A percentile compares a stretch with the other conserved stretches of the same genome.
phyloP scores from a whole-genome alignment of 2,113 vertebrate species.

The Willisornis vidua region DNA sequence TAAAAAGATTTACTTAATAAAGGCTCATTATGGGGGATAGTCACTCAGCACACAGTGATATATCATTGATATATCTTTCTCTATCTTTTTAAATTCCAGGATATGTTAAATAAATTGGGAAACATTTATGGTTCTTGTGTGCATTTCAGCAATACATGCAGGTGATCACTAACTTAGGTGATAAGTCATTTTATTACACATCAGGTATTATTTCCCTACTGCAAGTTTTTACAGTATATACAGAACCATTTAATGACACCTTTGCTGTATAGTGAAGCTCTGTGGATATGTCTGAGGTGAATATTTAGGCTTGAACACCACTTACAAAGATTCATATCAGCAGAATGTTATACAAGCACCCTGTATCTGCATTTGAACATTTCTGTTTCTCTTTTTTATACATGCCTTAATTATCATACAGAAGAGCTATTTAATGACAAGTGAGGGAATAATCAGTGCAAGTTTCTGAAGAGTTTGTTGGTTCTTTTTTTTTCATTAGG shows the following conservation, averaged over 20 bases:
- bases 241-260: background rate
- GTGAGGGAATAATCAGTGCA: background rate
- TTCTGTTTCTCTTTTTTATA: background rate
- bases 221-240: background rate
- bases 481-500: background rate
- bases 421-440: background rate
- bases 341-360: background rate
- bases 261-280: background rate
- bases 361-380: background rate
- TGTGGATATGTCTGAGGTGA: background rate
- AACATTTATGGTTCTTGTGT: background rate
- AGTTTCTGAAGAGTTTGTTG: background rate
- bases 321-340: background rate
- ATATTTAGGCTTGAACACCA: background rate
- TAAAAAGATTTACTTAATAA: background rate
- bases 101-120: background rate
- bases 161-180: background rate
- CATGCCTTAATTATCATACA: background rate
- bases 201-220: background rate
- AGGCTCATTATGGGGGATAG: background rate
- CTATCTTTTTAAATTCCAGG: background rate
- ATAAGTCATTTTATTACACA: background rate
- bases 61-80: background rate
- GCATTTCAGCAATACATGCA: background rate
- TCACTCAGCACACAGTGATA: background rate